phyloP scores from a whole-genome alignment of 2,797 vertebrate genomes.

The Myioborus miniatus region DNA sequence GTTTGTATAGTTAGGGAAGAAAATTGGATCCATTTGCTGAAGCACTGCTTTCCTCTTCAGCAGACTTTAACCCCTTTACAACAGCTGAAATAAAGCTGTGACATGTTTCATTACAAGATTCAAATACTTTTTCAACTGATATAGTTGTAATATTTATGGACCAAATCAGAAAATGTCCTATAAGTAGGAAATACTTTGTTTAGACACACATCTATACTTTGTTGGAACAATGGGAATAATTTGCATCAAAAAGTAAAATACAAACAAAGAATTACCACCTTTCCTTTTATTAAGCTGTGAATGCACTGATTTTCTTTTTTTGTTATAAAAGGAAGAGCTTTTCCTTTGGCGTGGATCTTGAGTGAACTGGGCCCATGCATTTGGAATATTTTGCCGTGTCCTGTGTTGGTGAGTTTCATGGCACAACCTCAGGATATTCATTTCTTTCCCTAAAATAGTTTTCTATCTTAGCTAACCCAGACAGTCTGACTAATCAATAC shows the following conservation, averaged over 20 bases:
- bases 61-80: background rate
- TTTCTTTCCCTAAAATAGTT: background rate
- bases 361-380: background rate
- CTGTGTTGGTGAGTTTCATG: background rate
- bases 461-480: background rate
- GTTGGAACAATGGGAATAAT: background rate
- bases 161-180: background rate
- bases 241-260: background rate
- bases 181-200: background rate
- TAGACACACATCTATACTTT: background rate
- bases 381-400: background rate
- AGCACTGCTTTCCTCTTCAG: background rate
- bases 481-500: background rate
- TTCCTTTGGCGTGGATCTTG: background rate
- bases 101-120: background rate
- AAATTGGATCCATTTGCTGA: conserved; percentile 1
- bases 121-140: background rate
- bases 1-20: conserved; percentile 2
- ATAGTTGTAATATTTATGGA: background rate
- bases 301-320: background rate
- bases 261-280: background rate
- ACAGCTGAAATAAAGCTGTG: background rate
- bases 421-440: background rate
- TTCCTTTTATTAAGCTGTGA: background rate
- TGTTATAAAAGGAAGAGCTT: background rate